A percentile compares a stretch with the other conserved stretches of the same genome.
Evolutionary conservation across 2,888 invertebrate species (phyloP).

Genomic region (Spodoptera exigua): DNA sequence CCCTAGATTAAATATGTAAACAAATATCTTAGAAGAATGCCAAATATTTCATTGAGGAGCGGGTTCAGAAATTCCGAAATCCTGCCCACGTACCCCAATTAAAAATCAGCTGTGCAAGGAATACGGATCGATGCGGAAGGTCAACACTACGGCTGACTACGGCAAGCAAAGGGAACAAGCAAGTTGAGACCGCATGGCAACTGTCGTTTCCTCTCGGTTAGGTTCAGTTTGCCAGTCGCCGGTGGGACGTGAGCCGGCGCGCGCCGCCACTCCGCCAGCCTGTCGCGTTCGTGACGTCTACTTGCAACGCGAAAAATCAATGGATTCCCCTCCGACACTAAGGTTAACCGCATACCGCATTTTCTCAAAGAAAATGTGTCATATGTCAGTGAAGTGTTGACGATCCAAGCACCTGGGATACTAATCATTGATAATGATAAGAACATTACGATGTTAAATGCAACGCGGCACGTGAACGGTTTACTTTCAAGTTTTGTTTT

Average conservation of each 20-base stretch:
- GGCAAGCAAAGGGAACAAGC: conserved; percentile 61
- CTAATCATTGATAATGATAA: conserved; percentile 65
- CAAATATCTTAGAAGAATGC: no score
- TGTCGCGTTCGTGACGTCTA: conserved; percentile 84
- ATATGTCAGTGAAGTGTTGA: conserved; percentile 85
- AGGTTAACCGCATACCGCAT: conserved; percentile 88
- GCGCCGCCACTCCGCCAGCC: conserved; percentile 82
- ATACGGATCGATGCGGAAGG: conserved; percentile 80
- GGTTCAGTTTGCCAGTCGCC: conserved; percentile 77
- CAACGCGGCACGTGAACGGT: conserved; percentile 80
- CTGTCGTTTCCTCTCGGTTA: conserved; percentile 80
- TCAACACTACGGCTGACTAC: conserved; percentile 67
- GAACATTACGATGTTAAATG: conserved; percentile 67
- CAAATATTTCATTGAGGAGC: no score
- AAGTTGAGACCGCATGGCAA: conserved; percentile 81
- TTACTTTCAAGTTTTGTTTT: conserved; percentile 80
- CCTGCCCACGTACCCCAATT: conserved; percentile 40
- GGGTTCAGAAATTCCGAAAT: conserved; percentile 5
- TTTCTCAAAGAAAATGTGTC: conserved; percentile 85
- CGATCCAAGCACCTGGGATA: conserved; percentile 61
- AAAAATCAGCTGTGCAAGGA: conserved; percentile 74
- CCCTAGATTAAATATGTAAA: not conserved
- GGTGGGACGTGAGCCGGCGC: conserved; percentile 86
- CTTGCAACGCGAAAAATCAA: conserved; percentile 87
- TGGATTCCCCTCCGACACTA: conserved; percentile 79